Conservation (phyloP, 1,140 invertebrate genomes). For the Orchesella cincta region DNA sequence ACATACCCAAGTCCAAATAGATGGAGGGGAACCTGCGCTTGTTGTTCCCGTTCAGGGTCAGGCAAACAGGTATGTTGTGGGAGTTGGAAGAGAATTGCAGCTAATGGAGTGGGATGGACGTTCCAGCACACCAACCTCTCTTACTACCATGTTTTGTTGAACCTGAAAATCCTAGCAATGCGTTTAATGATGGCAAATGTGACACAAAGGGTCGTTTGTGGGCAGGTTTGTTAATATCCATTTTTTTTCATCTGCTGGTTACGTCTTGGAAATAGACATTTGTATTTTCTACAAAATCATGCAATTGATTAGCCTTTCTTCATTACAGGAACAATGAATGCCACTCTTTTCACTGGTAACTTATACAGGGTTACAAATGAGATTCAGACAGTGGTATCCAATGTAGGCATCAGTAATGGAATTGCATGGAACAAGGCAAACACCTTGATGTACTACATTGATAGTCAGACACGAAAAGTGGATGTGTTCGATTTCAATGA, state of each 20-base stretch:
- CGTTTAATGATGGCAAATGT: constrained; percentile 88
- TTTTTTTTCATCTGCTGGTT: neutral
- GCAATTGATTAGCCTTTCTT: too few relatives aligned
- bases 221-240: constrained; percentile 52
- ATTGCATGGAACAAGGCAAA: constrained; percentile 73
- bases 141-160: constrained; percentile 65
- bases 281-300: neutral
- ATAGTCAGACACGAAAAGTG: constrained; percentile 68
- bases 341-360: neutral
- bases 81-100: constrained; percentile 64
- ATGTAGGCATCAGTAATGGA: constrained; percentile 75
- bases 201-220: constrained; percentile 72
- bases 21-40: constrained; percentile 51
- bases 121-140: constrained; percentile 56
- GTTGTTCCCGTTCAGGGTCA: constrained; percentile 70
- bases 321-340: neutral
- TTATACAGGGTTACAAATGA: neutral
- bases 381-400: constrained; percentile 9
- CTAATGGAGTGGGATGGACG: constrained; percentile 67
- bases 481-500: constrained; percentile 75
- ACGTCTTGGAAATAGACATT: constrained; percentile 17
- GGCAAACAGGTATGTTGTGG: constrained; percentile 66
- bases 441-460: constrained; percentile 75
- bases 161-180: constrained; percentile 61
- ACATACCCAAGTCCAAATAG: constrained; percentile 57